Base-by-base conservation (phyloP, 2,888 invertebrate genomes). In the Acanthosepion pharaonis region DNA sequence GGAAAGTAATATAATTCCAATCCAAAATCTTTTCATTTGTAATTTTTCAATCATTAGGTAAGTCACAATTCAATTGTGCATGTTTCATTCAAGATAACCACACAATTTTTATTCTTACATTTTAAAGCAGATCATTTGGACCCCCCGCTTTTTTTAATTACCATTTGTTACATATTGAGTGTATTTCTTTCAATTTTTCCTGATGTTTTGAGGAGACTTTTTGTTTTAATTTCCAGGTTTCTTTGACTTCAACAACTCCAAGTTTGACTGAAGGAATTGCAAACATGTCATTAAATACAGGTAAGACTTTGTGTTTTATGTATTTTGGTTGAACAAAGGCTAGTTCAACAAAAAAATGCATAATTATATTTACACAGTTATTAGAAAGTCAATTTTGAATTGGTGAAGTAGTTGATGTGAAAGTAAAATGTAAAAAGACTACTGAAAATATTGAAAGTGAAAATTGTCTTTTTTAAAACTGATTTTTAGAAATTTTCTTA, bases 211-310 rank as follows among this genome's bases (percentile, higher is more conserved):
- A 51, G 18, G 4, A 25, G 59, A 64, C 15, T 93, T 33, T 91
- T 23, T 94, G 91, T 64, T 94, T 59, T 94, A 91, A 33, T 53
- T 95, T 95, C 5, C 94, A 96, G 96, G 96, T 96, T 33, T 94
- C 96, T 55, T 94, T 96, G 49, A 95, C 95, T 64, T 95, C 95
- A 94, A 94, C 95, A 94, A 94, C 95, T 53, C 95, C 95, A 59
- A 49, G 53, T 49, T 53, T 53, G 48, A 95, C 94, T 48, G 95
- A 96, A 55, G 96, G 96, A 42, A 95, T 96, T 91, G 95, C 96
- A 25, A 96, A 96, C 94, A 95, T 96, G 94, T 96, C 96, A 78
- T 94, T 96, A 51, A 96, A 96, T 94, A 96, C 96, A 95, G 96
- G 96, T 96, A 94, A 78, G 28, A 78, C 9, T n/a, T 15, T n/a